Evolutionary conservation across 2,113 vertebrate species (phyloP).

Genomic region (Fukomys damarensis): DNA sequence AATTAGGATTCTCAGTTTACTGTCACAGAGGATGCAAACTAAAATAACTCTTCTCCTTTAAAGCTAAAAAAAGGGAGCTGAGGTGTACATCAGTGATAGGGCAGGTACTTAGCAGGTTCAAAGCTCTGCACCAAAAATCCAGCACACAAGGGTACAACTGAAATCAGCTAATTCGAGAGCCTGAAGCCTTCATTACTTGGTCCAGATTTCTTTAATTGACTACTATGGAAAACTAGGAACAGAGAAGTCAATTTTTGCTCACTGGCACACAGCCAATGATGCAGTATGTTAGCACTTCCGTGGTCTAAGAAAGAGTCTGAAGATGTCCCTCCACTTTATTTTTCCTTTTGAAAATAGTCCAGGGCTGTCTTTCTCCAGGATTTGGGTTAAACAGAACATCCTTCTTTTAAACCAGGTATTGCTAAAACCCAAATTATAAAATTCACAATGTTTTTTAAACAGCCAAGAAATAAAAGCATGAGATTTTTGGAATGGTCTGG

Average conservation of each 20-base stretch:
- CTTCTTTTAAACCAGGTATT: neutral
- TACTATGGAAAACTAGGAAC: neutral
- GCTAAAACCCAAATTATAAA: neutral
- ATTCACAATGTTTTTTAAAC: constrained; percentile 36
- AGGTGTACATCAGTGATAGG: neutral
- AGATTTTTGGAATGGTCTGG: constrained; percentile 28
- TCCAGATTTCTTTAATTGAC: neutral
- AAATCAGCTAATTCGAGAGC: neutral
- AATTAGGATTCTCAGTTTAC: neutral
- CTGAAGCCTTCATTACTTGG: neutral
- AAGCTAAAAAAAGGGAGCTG: neutral
- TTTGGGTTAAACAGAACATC: constrained; percentile 30
- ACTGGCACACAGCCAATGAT: neutral
- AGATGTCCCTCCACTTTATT: neutral
- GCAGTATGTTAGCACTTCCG: neutral
- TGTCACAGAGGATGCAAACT: neutral
- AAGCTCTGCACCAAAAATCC: neutral
- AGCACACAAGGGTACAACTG: neutral
- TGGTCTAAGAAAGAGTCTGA: neutral
- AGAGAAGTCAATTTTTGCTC: neutral
- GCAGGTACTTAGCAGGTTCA: neutral
- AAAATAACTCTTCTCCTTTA: neutral
- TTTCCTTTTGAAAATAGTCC: neutral
- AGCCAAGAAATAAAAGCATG: neutral
- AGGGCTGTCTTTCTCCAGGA: neutral